Conservation (phyloP, 2,113 vertebrate species). For the Monarcha castaneiventris region DNA sequence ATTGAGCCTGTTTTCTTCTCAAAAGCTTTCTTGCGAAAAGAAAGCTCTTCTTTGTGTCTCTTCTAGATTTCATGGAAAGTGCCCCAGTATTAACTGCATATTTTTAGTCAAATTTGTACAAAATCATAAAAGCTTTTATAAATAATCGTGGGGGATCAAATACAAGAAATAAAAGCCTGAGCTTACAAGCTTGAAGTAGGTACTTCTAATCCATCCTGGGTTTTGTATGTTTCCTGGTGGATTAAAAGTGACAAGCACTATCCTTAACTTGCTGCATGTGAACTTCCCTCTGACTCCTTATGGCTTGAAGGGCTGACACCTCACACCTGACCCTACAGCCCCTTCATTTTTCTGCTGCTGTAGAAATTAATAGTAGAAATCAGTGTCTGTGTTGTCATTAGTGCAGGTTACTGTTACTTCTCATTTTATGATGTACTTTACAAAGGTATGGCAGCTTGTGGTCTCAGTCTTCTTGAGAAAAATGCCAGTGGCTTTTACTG, state of each 20-base stretch:
- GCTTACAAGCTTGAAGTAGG: not conserved
- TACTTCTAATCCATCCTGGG: not conserved
- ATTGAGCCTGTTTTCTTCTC: not conserved
- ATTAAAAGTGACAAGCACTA: fast-evolving
- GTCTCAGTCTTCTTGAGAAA: not conserved
- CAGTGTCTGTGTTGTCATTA: not conserved
- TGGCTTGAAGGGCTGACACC: not conserved
- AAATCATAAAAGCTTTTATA: not conserved
- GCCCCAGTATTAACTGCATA: fast-evolving
- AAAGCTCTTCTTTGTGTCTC: too few species aligned
- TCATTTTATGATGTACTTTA: not conserved
- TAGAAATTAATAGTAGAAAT: not conserved
- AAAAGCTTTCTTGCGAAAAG: not conserved
- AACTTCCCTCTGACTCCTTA: not conserved
- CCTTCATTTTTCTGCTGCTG: not conserved
- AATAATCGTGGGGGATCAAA: not conserved
- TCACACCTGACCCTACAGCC: not conserved
- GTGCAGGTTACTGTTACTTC: not conserved
- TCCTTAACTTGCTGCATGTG: not conserved
- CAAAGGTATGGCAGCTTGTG: not conserved
- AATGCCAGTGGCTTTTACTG: not conserved
- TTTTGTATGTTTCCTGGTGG: not conserved
- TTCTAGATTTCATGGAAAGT: not conserved
- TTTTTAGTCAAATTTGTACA: not conserved
- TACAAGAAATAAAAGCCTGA: not conserved